Percentiles rank a stretch among this genome's conserved stretches.
Conservation (phyloP, 2,797 vertebrate species). For the Siniperca undulata region DNA sequence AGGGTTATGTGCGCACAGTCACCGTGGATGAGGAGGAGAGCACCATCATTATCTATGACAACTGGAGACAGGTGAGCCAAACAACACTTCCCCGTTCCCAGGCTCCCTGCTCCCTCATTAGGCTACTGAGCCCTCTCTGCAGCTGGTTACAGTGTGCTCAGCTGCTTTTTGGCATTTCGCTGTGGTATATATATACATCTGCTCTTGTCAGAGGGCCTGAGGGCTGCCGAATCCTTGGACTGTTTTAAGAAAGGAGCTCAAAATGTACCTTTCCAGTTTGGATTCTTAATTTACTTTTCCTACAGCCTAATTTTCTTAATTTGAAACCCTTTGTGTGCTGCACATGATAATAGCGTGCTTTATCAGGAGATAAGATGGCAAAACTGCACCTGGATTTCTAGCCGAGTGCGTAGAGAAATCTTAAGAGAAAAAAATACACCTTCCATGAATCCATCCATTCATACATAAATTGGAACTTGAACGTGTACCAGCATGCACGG, state of each 20-base stretch:
- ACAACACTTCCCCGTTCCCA: constrained; percentile 49
- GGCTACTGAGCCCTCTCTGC: constrained; percentile 35
- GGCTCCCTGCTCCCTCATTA: constrained; percentile 56
- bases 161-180: constrained; percentile 17
- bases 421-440: background rate
- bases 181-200: background rate
- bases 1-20: constrained; percentile 88
- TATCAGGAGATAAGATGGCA: background rate
- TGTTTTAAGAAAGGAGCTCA: background rate
- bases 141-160: constrained; percentile 21
- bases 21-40: constrained; percentile 91
- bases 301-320: background rate
- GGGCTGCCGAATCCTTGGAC: background rate
- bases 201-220: background rate
- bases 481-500: background rate
- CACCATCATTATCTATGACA: constrained; percentile 91
- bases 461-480: background rate
- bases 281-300: background rate
- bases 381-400: background rate
- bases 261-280: background rate
- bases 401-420: background rate
- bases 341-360: background rate
- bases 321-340: background rate
- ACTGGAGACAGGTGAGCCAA: constrained; percentile 92
- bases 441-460: background rate